Base-by-base conservation (phyloP, 1,140 invertebrate genomes). In the Homalodisca vitripennis region DNA sequence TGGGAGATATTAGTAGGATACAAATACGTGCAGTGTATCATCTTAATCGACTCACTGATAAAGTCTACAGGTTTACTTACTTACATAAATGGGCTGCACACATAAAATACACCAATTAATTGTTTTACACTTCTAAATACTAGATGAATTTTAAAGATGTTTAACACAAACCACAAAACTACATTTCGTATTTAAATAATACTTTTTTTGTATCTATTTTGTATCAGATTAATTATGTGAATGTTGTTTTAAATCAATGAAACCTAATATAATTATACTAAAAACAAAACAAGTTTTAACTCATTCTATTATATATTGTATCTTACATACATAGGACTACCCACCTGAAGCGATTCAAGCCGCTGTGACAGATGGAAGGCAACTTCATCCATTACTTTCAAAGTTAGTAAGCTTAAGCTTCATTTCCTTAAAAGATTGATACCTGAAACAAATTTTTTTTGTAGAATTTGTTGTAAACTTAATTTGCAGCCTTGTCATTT, bases 331-430 rank as follows among this genome's bases (percentile, higher is more conserved):
- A 10, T 3, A n/a, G 20, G 3, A 6, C 46, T 1, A 67, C 55
- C 66, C 34, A 72, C 71, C 67, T 72, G 71, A 26, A 72, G 48
- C 60, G 66, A 32, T 41, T 72, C 71, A 13, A 69, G 24, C 1
- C 68, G 47, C 31, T 72, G 71, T 48, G 46, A 60, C 20, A 72
- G 13, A 69, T 75, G 74, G 51, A 75, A 74, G 26, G 71, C 46
- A n/a, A 75, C 63, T 70, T 75, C 74, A 71, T 75, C 74, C 74
- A 75, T 75, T 68, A 46, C 66, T 60, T 47, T 13, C 14, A 46
- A 24, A 2, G 13, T 10, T 1, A 46, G n/a, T 20, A 10, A 20
- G 29, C 27, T 46, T 64, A 27, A 34, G 41, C 20, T 24, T 66
- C 63, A 66, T 66, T 46, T 66, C 63, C 27, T 47, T 14, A 66